Evolutionary conservation across 2,113 vertebrate genomes (phyloP).

Genomic region (Coregonus clupeaformis): DNA sequence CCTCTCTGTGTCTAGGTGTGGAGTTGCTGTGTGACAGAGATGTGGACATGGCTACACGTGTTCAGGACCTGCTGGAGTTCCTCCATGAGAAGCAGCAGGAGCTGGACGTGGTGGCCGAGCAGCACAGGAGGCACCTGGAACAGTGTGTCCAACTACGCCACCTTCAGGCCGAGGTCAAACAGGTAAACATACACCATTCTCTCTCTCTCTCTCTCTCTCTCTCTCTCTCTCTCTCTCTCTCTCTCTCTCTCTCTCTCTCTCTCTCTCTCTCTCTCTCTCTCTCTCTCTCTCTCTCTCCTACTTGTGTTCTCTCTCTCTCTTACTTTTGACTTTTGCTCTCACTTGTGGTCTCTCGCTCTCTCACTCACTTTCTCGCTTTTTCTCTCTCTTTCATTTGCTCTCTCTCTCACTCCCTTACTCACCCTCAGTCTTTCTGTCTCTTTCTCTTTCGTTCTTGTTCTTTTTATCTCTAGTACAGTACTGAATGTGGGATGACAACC

Average conservation of each 20-base stretch:
- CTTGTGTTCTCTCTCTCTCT: background rate
- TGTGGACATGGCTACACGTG: constrained; percentile 94
- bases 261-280: background rate
- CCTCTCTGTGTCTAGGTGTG: constrained; percentile 75
- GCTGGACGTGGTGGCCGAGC: constrained; percentile 88
- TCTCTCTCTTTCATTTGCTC: background rate
- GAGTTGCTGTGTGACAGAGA: constrained; percentile 94
- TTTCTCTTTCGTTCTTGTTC: background rate
- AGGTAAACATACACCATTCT: constrained; percentile 71
- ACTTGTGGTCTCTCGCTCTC: background rate
- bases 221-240: background rate
- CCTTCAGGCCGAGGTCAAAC: constrained; percentile 96
- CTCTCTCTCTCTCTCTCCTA: background rate
- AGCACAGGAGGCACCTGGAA: constrained; percentile 93
- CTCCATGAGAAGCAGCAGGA: constrained; percentile 98
- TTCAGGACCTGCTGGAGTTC: constrained; percentile 95
- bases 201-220: background rate
- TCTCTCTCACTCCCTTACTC: too few species aligned
- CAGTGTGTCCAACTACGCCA: constrained; percentile 97
- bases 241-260: too few species aligned
- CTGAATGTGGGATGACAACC: too few species aligned
- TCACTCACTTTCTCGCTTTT: background rate
- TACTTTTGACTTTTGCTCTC: background rate
- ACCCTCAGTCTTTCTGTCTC: background rate
- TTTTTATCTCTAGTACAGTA: background rate